phyloP scores from a whole-genome alignment of 2,797 vertebrate species.

The Helicolenus hilgendorfi region DNA sequence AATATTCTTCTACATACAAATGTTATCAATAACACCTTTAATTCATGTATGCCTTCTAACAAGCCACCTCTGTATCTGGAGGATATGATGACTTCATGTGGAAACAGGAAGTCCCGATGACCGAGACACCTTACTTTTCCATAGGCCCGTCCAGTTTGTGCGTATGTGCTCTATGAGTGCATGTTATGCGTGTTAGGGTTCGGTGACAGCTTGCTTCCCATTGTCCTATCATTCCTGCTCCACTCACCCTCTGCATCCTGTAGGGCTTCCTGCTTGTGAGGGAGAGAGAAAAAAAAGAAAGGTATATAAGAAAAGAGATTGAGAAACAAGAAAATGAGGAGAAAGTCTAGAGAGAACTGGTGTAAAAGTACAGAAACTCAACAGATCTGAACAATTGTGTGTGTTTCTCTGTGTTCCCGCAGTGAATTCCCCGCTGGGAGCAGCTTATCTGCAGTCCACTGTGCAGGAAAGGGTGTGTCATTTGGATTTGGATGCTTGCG shows the following conservation, averaged over 20 bases:
- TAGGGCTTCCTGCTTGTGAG: constrained; percentile 85
- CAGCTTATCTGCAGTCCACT: constrained; percentile 82
- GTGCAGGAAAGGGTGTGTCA: constrained; percentile 88
- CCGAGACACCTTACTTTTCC: constrained; percentile 86
- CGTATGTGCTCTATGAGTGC: constrained; percentile 31
- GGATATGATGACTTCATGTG: constrained; percentile 86
- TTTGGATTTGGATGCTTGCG: constrained; percentile 74
- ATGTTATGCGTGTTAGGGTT: constrained; percentile 65
- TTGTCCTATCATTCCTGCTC: constrained; percentile 90
- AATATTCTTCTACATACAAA: too few relatives aligned
- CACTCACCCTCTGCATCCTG: constrained; percentile 89
- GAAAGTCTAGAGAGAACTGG: neutral
- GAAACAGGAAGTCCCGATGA: constrained; percentile 88
- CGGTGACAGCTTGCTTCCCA: constrained; percentile 88
- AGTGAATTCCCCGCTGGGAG: constrained; percentile 63
- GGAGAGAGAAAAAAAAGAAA: constrained; percentile 14
- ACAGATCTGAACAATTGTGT: constrained; percentile 35
- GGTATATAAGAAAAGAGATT: constrained; percentile 15
- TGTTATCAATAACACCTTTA: neutral
- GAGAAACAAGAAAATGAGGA: constrained; percentile 17
- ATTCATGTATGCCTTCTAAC: neutral
- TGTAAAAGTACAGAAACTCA: constrained; percentile 38
- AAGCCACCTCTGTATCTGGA: constrained; percentile 56
- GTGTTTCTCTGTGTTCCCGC: constrained; percentile 29
- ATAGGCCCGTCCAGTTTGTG: constrained; percentile 52